These are phyloP conservation scores for Clupea harengus DNA, from an alignment of 2,113 vertebrate genomes.

Conservation along the genomic window DNA sequence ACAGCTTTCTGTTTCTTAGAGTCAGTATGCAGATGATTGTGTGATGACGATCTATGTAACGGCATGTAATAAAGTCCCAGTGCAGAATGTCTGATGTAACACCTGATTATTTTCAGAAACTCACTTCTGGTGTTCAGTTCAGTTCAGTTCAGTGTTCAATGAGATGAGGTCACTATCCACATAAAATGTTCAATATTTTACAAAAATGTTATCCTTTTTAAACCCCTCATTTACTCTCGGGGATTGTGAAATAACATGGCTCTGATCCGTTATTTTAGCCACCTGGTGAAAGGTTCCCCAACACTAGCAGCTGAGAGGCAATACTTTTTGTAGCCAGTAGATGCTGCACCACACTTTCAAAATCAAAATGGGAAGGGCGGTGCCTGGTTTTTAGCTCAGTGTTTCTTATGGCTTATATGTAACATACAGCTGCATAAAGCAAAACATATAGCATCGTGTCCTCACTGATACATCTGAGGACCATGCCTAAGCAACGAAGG, in stretches of 20 bases:
- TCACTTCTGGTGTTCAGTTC: not conserved
- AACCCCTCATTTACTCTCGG: not conserved
- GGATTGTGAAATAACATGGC: not conserved
- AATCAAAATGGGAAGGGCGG: slow-evolving; percentile 12
- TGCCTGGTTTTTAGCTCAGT: not conserved
- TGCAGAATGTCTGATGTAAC: slow-evolving; percentile 30
- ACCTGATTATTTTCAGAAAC: not conserved
- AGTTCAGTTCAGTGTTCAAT: not conserved
- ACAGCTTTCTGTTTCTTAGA: slow-evolving; percentile 41
- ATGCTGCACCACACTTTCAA: slow-evolving; percentile 59
- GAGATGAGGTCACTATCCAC: not conserved
- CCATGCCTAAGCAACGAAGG: not conserved
- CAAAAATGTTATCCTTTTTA: not conserved
- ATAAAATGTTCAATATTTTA: not conserved
- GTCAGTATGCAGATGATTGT: slow-evolving; percentile 57
- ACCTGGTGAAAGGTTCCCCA: not conserved
- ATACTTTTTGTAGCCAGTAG: slow-evolving; percentile 54
- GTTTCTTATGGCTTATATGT: not conserved
- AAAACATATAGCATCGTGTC: not conserved
- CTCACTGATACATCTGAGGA: not conserved
- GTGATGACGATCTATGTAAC: slow-evolving; percentile 60
- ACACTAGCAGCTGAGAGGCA: slow-evolving; percentile 29
- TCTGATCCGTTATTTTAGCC: not conserved
- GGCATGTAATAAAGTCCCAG: slow-evolving; percentile 74
- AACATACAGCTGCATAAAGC: not conserved